Base-by-base conservation (phyloP, 2,888 invertebrate species). In the Caenorhabditis imperialis region DNA sequence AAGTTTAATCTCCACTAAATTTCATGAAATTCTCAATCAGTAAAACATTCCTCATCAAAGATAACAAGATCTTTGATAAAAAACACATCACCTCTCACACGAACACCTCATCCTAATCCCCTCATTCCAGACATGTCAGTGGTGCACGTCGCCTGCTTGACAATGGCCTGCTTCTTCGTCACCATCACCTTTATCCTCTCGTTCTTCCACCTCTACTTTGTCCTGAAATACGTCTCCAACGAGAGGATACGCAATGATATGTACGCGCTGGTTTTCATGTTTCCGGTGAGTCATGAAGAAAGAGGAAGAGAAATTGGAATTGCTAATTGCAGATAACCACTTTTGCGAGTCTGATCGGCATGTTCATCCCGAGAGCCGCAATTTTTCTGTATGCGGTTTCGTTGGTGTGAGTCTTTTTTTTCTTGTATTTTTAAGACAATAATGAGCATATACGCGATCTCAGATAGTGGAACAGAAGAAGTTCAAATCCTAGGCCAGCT, bases 291-390 rank as follows among this genome's bases (percentile, higher is more conserved):
- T 75, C 53, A 23, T 23, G 51, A 18, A 10, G n/a, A 22, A 20
- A 8, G 23, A 35, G 20, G 5, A 22, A 27, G 45, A 40, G 35
- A 16, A 27, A 7, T 27, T 47, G 7, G 3, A 12, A 23, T 27
- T 44, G 30, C 20, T 10, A 14, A 33, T 71, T 82, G 38, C 60
- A 85, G 86, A 75, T 87, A 22, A 79, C 85, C 23, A 76, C 84
- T 2, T 50, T 84, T 12, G 86, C 85, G 50, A 83, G 85, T 44
- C 53, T 82, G 1, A 67, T 84, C 2, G 87, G 87, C 33, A 86
- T 87, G 87, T 81, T 86, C 47, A 76, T 87, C 6, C 87, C 87
- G 1, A 61, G 87, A 22, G 81, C 87, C 12, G 86, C 85, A 12
- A 71, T 82, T 6, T 86, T 87, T 57, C 67, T 86, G 8, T 87